A percentile compares a stretch with the other conserved stretches of the same genome.
phyloP scores from a whole-genome alignment of 2,113 vertebrate genomes.

The Mus pahari region DNA sequence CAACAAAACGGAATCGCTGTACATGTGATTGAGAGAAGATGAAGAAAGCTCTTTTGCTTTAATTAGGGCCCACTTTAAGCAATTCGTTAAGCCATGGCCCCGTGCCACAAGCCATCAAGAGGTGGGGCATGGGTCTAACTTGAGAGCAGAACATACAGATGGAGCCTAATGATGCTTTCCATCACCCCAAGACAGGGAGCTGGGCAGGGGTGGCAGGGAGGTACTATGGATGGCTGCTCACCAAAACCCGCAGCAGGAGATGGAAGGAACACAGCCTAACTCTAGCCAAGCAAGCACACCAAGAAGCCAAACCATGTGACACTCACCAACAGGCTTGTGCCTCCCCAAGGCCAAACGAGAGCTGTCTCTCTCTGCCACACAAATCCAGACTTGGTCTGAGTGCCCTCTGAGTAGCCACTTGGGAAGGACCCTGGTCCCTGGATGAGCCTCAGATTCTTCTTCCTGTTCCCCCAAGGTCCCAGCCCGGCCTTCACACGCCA shows the following conservation, averaged over 20 bases:
- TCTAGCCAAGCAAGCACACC: not conserved
- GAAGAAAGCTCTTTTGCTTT: conserved; percentile 75
- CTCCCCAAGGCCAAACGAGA: not conserved
- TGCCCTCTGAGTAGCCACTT: not conserved
- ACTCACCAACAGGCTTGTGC: conserved; percentile 57
- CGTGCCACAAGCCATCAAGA: conserved; percentile 56
- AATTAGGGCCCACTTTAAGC: conserved; percentile 79
- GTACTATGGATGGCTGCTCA: conserved; percentile 7
- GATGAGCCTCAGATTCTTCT: not conserved
- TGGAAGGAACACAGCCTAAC: not conserved
- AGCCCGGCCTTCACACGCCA: conserved; percentile 22
- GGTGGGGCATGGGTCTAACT: conserved; percentile 54
- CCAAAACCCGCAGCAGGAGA: not conserved
- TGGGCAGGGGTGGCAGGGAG: conserved; percentile 44
- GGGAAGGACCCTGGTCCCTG: not conserved
- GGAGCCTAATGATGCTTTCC: conserved; percentile 68
- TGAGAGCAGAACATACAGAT: conserved; percentile 74
- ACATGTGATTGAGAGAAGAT: conserved; percentile 77
- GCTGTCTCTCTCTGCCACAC: not conserved
- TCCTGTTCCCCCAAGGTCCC: conserved; percentile 19
- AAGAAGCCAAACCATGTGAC: not conserved
- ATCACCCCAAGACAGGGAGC: conserved; percentile 58
- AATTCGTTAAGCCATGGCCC: conserved; percentile 78
- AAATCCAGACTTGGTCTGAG: not conserved
- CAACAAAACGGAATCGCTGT: conserved; percentile 70